These are phyloP conservation scores for Heliocidaris erythrogramma DNA, from an alignment of 35 echinoderm and acorn worm genomes.

Conservation along the genomic window DNA sequence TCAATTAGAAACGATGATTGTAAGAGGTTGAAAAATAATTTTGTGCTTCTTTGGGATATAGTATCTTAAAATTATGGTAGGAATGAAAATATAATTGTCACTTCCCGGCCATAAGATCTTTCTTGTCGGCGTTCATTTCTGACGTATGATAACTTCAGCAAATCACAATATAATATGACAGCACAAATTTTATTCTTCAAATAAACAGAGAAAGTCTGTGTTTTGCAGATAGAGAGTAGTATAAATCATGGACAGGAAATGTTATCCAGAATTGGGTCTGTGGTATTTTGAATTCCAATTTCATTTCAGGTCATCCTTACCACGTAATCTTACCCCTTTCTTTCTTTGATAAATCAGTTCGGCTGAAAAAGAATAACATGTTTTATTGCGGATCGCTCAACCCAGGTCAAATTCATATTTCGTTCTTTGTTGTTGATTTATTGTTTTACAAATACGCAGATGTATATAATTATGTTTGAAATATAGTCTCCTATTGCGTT, in stretches of 20 bases:
- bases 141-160: neutral
- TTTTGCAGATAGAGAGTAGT: neutral
- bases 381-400: conserved; percentile 4
- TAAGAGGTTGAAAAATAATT: too few species aligned
- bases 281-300: neutral
- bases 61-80: too few species aligned
- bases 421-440: conserved; percentile 31
- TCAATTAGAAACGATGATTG: too few species aligned
- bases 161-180: neutral
- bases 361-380: neutral
- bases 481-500: conserved; percentile 19
- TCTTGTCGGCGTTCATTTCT: neutral
- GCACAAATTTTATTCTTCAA: neutral
- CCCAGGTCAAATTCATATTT: conserved; percentile 11
- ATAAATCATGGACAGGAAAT: neutral
- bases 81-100: too few species aligned
- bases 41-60: too few species aligned
- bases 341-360: conserved; percentile 1
- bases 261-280: neutral
- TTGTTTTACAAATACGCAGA: conserved; percentile 20
- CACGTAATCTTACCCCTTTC: neutral
- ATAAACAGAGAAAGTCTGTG: too few species aligned
- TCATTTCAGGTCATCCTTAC: neutral
- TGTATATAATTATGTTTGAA: conserved; percentile 39
- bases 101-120: too few species aligned